Evolutionary conservation across 2,797 vertebrate species (phyloP), one percentile per base, ranked within the genome.

Genomic region (Platalea minor): DNA sequence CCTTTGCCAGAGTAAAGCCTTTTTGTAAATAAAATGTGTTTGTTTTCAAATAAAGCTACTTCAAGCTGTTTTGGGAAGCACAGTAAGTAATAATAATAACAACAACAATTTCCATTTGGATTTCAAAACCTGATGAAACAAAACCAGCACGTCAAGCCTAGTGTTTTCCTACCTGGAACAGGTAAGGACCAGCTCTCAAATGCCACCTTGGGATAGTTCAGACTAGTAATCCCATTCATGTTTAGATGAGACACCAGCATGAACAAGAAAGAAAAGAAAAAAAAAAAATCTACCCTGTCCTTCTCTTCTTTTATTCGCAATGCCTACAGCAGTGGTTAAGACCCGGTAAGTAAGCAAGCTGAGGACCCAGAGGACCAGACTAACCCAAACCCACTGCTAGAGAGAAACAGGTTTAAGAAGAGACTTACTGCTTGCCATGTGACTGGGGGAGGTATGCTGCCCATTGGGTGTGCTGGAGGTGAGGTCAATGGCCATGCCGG

Each of bases 401-500:
- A 96, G 89, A 97, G 93, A 86, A 96, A 61, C 23, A 74, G 83
- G 95, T 96, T 96, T 96, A 97, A 98, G 96, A 92, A 45, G 91
- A 96, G 94, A 98, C 98, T 98, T 98, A 98, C 98, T 98, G 98
- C 98, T 98, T 98, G 98, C 97, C 98, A 98, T 98, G 98, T 98
- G 98, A 98, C 98, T 98, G 92, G 98, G 99, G 95, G 99, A 98
- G 97, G 97, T 97, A 97, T 98, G 98, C 97, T 99, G 99, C 98
- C 99, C 99, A 97, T 99, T 99, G 98, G 98, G 98, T 97, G 99
- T 98, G 98, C 98, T 98, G 97, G 98, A 98, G 95, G 99, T 99
- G 98, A 99, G 98, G 98, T 99, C 99, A 94, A 98, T 98, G 97
- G 99, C 98, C 98, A 99, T 99, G 98, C 96, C 98, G 91, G 98